Evolutionary conservation across 2,888 invertebrate species (phyloP), one percentile per base, ranked within the genome.

Genomic region (Drosophila mimetica): DNA sequence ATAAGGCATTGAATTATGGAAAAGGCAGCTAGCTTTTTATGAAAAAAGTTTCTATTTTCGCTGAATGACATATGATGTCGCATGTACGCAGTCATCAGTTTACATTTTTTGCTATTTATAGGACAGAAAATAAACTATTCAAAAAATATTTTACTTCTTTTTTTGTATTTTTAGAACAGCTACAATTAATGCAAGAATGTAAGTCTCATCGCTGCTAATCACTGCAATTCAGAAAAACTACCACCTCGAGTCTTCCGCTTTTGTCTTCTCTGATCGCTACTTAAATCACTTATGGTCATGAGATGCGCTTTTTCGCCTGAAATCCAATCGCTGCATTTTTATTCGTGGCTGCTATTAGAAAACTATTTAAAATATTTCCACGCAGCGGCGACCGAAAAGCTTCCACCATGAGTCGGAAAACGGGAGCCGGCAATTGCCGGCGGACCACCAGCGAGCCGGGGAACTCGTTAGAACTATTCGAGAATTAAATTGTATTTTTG

Each of bases 291-390:
- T 71, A 70, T 65, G 69, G 74, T 54, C 76, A 75, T 85, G 71
- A 67, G 71, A 71, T 70, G 83, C 73, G 58, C 66, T 76, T 79
- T 25, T 28, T 39, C 16, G 11, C 11, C 16, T 2, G 20, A 54
- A 55, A 34, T 30, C 22, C 50, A 39, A 48, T 37, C 11, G 58
- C 61, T 13, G 14, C 71, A 76, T 74, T 85, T 70, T 86, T 73
- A 76, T 77, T 83, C 84, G 75, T 65, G 66, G 44, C 48, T 46
- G 73, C 86, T 83, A 77, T 86, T 86, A 81, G 86, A 83, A 83
- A 86, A 81, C 66, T 77, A 81, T 81, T 86, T 86, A 77, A 81
- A 81, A 86, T 83, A 81, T 86, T 81, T 86, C 70, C 84, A 86
- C 80, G 83, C 77, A 41, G 51, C 51, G 55, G 52, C 55, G 47